phyloP scores from a whole-genome alignment of 2,113 vertebrate genomes.

The Antechinus flavipes region DNA sequence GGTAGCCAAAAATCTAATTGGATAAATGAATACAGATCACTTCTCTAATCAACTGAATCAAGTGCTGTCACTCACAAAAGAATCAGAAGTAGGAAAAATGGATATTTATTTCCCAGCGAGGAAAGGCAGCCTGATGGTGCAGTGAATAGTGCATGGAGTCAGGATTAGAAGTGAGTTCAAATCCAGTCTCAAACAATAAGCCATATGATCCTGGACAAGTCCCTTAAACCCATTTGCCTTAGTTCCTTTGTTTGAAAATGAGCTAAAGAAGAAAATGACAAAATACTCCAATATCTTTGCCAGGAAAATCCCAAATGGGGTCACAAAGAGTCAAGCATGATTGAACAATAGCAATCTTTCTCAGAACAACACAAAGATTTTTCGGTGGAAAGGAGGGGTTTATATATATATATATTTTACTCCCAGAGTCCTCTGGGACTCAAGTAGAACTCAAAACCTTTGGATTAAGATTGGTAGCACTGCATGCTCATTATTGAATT shows the following conservation, averaged over 20 bases:
- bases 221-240: neutral
- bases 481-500: neutral
- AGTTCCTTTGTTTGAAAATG: neutral
- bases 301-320: neutral
- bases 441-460: neutral
- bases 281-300: neutral
- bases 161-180: neutral
- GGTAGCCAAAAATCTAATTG: neutral
- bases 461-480: neutral
- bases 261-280: neutral
- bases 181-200: neutral
- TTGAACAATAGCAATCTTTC: neutral
- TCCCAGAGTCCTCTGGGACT: neutral
- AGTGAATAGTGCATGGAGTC: neutral
- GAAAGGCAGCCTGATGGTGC: neutral
- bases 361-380: neutral
- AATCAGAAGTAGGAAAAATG: neutral
- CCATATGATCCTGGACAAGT: neutral
- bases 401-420: neutral
- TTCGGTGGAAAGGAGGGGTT: too few species aligned
- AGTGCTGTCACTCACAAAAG: neutral
- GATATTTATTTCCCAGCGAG: neutral
- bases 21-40: neutral
- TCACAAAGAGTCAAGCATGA: neutral
- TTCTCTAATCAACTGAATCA: neutral